phyloP scores from a whole-genome alignment of 1,140 invertebrate species.

The Pteromalus puparum region DNA sequence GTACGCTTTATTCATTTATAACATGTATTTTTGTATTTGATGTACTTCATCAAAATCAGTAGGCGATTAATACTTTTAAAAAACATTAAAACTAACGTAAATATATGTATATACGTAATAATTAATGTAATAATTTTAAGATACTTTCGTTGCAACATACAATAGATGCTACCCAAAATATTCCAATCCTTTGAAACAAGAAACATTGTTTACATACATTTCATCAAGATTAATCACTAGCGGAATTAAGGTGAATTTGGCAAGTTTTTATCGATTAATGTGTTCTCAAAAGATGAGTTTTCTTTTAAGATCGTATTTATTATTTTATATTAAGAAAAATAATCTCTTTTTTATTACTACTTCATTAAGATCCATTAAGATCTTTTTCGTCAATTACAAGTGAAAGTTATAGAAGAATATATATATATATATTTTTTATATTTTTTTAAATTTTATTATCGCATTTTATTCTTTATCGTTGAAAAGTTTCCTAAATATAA shows the following conservation, averaged over 20 bases:
- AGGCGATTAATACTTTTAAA: conserved; percentile 46
- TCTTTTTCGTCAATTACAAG: background rate
- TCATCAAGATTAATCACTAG: conserved; percentile 16
- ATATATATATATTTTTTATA: conserved; percentile 13
- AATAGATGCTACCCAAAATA: conserved; percentile 2
- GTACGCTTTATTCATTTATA: conserved; percentile 38
- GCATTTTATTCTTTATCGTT: conserved; percentile 18
- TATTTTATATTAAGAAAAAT: conserved; percentile 45
- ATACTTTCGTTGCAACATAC: conserved; percentile 16
- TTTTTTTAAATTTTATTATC: conserved; percentile 18
- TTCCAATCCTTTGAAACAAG: conserved; percentile 39
- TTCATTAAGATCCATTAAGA: conserved; percentile 16
- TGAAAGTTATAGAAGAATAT: conserved; percentile 50
- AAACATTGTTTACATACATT: conserved; percentile 10
- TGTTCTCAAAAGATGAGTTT: conserved; percentile 34
- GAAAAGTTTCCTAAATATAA: conserved; percentile 41
- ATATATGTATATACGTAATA: conserved; percentile 25
- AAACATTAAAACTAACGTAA: conserved; percentile 43
- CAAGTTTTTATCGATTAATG: conserved; percentile 43
- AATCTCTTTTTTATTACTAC: conserved; percentile 40
- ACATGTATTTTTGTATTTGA: conserved; percentile 27
- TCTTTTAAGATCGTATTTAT: conserved; percentile 19
- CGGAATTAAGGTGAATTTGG: conserved; percentile 48
- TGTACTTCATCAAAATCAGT: conserved; percentile 40
- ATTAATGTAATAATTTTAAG: conserved; percentile 33